These are phyloP conservation scores for Hypomesus transpacificus DNA, from an alignment of 2,113 vertebrate species.

Conservation along the genomic window DNA sequence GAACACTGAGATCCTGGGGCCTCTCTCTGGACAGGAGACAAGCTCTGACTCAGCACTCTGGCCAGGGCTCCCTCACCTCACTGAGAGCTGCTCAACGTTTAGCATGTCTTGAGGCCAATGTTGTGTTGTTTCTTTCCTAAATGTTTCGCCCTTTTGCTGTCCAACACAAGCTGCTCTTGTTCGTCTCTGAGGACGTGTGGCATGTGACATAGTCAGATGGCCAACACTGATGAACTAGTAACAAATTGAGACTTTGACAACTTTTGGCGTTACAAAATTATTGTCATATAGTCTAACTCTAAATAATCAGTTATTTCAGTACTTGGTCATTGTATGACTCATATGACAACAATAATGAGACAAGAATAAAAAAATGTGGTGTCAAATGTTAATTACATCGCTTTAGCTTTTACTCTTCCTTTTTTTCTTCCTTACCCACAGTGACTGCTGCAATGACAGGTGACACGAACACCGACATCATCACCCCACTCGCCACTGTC, in stretches of 20 bases:
- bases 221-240: too few relatives aligned
- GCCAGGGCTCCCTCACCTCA: background rate
- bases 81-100: background rate
- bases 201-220: too few relatives aligned
- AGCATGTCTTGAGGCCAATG: background rate
- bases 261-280: too few relatives aligned
- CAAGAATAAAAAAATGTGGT: too few relatives aligned
- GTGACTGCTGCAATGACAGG: constrained; percentile 82
- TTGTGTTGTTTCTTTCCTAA: background rate
- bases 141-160: background rate
- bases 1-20: background rate
- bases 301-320: too few relatives aligned
- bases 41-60: constrained; percentile 11
- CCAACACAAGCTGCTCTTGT: background rate
- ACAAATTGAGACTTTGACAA: too few relatives aligned
- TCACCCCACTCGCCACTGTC: constrained; percentile 81
- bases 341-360: too few relatives aligned
- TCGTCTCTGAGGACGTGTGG: background rate
- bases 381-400: background rate
- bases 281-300: too few relatives aligned
- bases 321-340: too few relatives aligned
- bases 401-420: background rate
- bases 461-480: constrained; percentile 83
- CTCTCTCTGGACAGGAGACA: background rate
- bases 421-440: constrained; percentile 69